Evolutionary conservation across 2,113 vertebrate species (phyloP), one percentile per base, ranked within the genome.

Genomic region (Hystrix brachyura): DNA sequence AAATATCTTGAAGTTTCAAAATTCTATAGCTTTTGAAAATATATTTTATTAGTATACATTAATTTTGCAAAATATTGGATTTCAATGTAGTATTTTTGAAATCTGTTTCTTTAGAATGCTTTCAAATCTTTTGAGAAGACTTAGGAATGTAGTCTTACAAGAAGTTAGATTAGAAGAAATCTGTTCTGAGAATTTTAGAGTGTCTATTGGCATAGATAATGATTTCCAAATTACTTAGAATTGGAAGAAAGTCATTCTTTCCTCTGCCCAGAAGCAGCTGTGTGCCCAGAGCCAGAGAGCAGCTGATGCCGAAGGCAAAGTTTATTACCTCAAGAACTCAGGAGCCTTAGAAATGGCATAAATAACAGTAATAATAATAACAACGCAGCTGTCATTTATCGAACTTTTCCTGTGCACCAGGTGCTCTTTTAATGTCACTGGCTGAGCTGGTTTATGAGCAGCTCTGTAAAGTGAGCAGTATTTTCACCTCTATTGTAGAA

Each of bases 31-130:
- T 17, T 78, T 78, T 78, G 43, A 78, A 78, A 78, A 29, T 7
- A 29, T 51, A 25, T 78, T 78, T 78, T 25, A 48, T 74, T 29
- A 76, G 46, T 46, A 23, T 1, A 25, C 43, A 76, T 43, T 76
- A 48, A 48, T 76, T 76, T 46, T 48, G 4, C 72, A 76, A 76
- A 76, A 27, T 76, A 76, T 46, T 76, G 72, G 43, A 48, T 76
- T 76, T 76, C 21, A 76, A 48, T 48, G 25, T 76, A 14, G 25
- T 21, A 27, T 27, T 85, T 81, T 46, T 62, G 15, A 64, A 84
- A 93, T 74, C 23, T 53, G 25, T 69, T 34, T 17, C 34, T 76
- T 83, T 55, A 95, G 67, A 93, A 69, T 87, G 82, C 76, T 89
- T 94, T 85, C 10, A 88, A 62, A 43, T 59, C 0, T 48, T 83